Evolutionary conservation across 2,797 vertebrate genomes (phyloP).

Genomic region (Mormyrops attenuatus): DNA sequence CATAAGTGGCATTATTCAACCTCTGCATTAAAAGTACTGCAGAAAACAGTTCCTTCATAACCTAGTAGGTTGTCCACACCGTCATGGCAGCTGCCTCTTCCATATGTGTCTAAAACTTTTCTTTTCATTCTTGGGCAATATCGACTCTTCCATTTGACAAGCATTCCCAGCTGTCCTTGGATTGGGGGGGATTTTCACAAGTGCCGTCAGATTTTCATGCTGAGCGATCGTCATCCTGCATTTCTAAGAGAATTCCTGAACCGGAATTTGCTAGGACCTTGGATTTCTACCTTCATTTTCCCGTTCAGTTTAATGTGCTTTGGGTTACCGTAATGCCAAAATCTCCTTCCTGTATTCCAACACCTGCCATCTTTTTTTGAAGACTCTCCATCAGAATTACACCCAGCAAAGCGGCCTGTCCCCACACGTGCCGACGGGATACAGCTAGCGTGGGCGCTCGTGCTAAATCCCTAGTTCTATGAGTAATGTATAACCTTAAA

Average conservation of each 20-base stretch:
- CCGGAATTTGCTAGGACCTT: neutral
- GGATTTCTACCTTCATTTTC: neutral
- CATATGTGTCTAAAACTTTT: neutral
- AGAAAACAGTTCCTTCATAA: neutral
- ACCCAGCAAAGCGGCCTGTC: neutral
- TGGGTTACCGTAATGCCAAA: neutral
- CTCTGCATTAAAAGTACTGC: neutral
- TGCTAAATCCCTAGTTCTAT: neutral
- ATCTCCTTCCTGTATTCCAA: neutral
- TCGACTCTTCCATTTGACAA: constrained; percentile 19
- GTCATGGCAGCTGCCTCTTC: constrained; percentile 6
- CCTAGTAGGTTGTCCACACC: neutral
- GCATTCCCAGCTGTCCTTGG: constrained; percentile 25
- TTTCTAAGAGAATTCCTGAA: constrained; percentile 21
- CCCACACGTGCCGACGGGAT: neutral
- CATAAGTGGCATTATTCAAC: neutral
- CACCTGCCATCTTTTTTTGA: neutral
- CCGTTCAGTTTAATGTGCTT: neutral
- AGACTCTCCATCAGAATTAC: neutral
- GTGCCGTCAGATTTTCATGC: constrained; percentile 16
- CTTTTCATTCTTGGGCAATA: neutral
- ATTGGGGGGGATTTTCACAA: constrained; percentile 25
- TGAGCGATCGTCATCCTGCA: constrained; percentile 10
- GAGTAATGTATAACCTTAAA: neutral
- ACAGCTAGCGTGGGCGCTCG: neutral